Percentiles rank a stretch among this genome's conserved stretches.
phyloP scores from a whole-genome alignment of 1,140 invertebrate genomes.

The Pinna nobilis region DNA sequence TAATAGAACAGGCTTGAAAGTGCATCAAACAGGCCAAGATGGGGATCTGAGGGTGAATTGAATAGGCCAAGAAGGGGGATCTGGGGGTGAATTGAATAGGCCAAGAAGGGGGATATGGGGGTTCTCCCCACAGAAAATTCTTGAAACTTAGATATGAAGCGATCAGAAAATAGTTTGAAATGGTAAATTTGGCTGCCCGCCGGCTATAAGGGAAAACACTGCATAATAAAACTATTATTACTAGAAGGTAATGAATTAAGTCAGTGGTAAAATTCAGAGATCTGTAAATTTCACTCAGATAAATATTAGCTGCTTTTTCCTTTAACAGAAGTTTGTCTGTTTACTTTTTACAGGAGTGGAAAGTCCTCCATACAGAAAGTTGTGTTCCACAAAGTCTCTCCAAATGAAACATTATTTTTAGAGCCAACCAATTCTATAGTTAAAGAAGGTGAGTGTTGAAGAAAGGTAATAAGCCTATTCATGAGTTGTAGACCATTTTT shows the following conservation, averaged over 20 bases:
- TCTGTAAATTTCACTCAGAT: background rate
- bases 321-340: slow-evolving; percentile 60
- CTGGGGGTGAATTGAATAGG: too few relatives aligned
- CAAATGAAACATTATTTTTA: slow-evolving; percentile 99
- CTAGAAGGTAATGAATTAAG: background rate
- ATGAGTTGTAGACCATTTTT: background rate
- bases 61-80: too few relatives aligned
- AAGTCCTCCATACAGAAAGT: slow-evolving; percentile 99
- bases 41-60: too few relatives aligned
- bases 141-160: too few relatives aligned
- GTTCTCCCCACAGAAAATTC: too few relatives aligned
- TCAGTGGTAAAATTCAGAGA: background rate
- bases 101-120: too few relatives aligned
- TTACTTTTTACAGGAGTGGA: slow-evolving; percentile 89
- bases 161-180: too few relatives aligned
- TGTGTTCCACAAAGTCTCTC: slow-evolving; percentile 99
- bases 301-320: background rate
- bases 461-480: background rate
- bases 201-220: too few relatives aligned
- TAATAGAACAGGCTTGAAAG: too few relatives aligned
- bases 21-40: too few relatives aligned
- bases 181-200: too few relatives aligned
- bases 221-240: background rate
- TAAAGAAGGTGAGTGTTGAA: slow-evolving; percentile 87
- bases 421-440: slow-evolving; percentile 99